Conservation (phyloP, 2,113 vertebrate genomes). For the Conger conger region DNA sequence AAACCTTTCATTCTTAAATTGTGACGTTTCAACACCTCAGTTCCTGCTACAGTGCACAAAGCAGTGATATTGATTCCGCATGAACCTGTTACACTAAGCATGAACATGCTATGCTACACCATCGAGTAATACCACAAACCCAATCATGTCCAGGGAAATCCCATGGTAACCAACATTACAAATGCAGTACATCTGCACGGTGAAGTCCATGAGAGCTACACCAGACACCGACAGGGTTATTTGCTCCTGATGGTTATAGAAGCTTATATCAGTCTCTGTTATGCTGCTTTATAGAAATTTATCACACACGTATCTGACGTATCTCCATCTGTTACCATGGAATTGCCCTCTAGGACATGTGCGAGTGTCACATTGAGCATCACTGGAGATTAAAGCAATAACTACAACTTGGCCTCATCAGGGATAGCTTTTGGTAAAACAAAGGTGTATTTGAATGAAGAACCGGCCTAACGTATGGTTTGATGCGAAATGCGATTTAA, state of each 20-base stretch:
- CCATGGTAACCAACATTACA: too few species aligned
- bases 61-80: too few species aligned
- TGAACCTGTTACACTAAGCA: not conserved
- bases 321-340: too few species aligned
- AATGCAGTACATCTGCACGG: too few species aligned
- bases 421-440: constrained; percentile 6
- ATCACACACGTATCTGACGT: too few species aligned
- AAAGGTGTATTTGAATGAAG: not conserved
- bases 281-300: too few species aligned
- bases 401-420: not conserved
- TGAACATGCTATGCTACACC: not conserved
- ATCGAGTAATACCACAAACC: not conserved
- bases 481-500: not conserved
- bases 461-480: not conserved
- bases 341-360: too few species aligned
- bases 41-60: not conserved
- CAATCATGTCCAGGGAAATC: not conserved
- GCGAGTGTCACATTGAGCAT: not conserved
- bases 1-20: not conserved
- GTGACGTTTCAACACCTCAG: not conserved
- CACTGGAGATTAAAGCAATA: not conserved
- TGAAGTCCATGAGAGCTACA: too few species aligned
- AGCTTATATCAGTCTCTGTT: too few species aligned
- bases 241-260: too few species aligned
- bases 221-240: too few species aligned